These are phyloP conservation scores for Cromileptes altivelis DNA, from an alignment of 2,113 vertebrate species.

Conservation along the genomic window DNA sequence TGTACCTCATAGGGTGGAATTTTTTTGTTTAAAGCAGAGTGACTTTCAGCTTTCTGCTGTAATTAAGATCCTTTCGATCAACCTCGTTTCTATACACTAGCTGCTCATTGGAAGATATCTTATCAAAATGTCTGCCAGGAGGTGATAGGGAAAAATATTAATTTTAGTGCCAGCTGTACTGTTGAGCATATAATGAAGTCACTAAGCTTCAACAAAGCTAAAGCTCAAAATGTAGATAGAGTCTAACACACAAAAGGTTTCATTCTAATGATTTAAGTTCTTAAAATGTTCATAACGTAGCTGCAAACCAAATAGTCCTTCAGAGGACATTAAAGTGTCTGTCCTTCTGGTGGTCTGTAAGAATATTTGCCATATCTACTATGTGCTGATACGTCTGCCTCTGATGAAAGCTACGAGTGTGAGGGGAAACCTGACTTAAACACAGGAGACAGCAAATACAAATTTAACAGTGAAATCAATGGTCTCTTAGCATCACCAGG, in stretches of 20 bases:
- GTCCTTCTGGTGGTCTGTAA: too few relatives aligned
- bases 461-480: too few relatives aligned
- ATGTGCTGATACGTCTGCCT: too few relatives aligned
- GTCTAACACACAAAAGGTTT: neutral
- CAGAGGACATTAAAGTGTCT: too few relatives aligned
- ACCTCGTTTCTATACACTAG: constrained; percentile 1
- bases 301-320: neutral
- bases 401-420: too few relatives aligned
- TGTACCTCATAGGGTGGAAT: neutral
- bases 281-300: neutral
- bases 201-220: neutral
- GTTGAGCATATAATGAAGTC: neutral
- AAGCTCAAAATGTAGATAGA: neutral
- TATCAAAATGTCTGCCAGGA: constrained; percentile 23
- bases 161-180: neutral
- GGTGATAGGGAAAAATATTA: constrained; percentile 25
- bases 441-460: too few relatives aligned
- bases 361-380: too few relatives aligned
- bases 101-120: constrained; percentile 24
- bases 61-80: constrained; percentile 33
- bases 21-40: too few relatives aligned
- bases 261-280: neutral
- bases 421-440: too few relatives aligned
- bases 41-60: neutral
- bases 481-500: too few relatives aligned